phyloP scores from a whole-genome alignment of 2,797 vertebrate species.

The Tolypeutes matacus region DNA sequence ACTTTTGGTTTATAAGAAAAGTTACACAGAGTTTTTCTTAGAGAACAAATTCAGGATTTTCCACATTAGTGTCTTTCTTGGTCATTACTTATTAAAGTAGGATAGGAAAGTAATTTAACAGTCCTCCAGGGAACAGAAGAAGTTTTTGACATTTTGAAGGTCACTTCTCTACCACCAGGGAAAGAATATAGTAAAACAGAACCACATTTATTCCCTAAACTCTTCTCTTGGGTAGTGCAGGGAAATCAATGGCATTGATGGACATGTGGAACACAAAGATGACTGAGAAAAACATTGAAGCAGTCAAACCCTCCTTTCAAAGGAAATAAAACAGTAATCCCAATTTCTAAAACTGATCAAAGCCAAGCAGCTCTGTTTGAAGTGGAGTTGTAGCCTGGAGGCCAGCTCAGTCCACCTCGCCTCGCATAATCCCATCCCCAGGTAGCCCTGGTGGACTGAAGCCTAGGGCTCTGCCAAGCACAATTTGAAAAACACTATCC shows the following conservation, averaged over 20 bases:
- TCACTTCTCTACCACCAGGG: constrained; percentile 49
- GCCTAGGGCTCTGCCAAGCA: not conserved
- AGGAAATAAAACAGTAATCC: constrained; percentile 60
- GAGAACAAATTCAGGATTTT: constrained; percentile 76
- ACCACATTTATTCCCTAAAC: constrained; percentile 40
- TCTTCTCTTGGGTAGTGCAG: not conserved
- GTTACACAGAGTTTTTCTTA: constrained; percentile 37
- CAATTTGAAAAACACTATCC: not conserved
- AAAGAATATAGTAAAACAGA: constrained; percentile 37
- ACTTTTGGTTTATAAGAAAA: constrained; percentile 67
- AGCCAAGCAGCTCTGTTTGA: constrained; percentile 59
- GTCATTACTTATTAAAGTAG: constrained; percentile 66
- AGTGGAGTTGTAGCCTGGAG: constrained; percentile 61
- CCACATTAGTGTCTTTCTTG: constrained; percentile 71
- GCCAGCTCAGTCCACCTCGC: not conserved
- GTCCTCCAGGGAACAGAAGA: constrained; percentile 63
- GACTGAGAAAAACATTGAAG: constrained; percentile 11
- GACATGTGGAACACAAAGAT: not conserved
- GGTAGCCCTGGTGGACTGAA: not conserved
- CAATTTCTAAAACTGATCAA: constrained; percentile 71
- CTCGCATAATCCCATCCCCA: not conserved
- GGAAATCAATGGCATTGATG: not conserved
- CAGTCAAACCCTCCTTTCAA: constrained; percentile 54
- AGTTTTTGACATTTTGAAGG: constrained; percentile 75
- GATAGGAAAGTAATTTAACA: constrained; percentile 68